A percentile compares a stretch with the other conserved stretches of the same genome.
Conservation (phyloP, 2,113 vertebrate genomes). For the Scytalopus superciliaris region DNA sequence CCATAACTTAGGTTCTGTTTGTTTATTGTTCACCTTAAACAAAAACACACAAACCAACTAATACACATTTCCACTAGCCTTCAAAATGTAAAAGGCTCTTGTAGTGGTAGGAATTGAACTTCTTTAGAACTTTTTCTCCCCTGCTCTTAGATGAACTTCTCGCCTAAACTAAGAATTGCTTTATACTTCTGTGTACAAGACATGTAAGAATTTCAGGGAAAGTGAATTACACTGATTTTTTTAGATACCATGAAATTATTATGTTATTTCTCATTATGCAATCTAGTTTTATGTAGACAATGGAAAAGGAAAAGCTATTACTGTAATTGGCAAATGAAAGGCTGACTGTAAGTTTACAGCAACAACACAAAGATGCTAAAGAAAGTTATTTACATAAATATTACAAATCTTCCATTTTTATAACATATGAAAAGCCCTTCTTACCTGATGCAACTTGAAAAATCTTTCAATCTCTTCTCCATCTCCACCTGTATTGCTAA, state of each 20-base stretch:
- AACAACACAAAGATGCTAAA: neutral
- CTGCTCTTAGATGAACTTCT: neutral
- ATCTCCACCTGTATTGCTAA: constrained; percentile 91
- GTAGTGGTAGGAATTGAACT: neutral
- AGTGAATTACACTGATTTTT: neutral
- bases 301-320: neutral
- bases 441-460: constrained; percentile 95
- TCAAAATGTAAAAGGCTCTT: neutral
- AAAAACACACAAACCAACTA: neutral
- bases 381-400: neutral
- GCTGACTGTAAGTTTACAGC: neutral
- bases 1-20: neutral
- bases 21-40: neutral
- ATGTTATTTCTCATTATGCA: neutral
- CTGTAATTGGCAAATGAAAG: neutral
- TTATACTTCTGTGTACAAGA: neutral
- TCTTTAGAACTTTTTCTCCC: neutral
- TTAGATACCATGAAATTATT: neutral
- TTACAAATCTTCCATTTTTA: neutral
- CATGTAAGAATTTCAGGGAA: neutral
- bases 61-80: neutral
- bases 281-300: neutral
- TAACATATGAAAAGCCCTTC: neutral
- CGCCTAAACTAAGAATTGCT: neutral
- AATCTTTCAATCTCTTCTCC: constrained; percentile 96